Conservation (phyloP, 2,888 invertebrate genomes). For the Microctonus brassicae region DNA sequence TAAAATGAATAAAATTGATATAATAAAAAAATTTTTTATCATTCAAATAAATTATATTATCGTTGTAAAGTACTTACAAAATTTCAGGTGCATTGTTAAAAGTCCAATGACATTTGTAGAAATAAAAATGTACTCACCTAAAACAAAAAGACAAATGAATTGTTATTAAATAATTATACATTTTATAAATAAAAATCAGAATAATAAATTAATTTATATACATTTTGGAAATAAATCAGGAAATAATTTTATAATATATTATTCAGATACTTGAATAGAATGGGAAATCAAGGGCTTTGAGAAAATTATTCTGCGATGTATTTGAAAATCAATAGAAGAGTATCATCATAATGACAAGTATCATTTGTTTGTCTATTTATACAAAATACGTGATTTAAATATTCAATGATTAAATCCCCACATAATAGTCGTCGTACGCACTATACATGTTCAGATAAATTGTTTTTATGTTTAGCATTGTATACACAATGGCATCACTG, state of each 20-base stretch:
- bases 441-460: background rate
- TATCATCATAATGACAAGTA: background rate
- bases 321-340: background rate
- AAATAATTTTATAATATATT: background rate
- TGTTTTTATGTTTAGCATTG: background rate
- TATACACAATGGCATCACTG: background rate
- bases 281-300: slow-evolving; percentile 1
- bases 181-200: background rate
- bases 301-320: background rate
- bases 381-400: background rate
- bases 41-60: background rate
- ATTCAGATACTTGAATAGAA: background rate
- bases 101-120: slow-evolving; percentile 1
- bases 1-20: background rate
- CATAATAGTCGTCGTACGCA: background rate
- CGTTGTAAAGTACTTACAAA: slow-evolving; percentile 19
- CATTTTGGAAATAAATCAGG: background rate
- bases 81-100: slow-evolving; percentile 2
- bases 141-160: slow-evolving; percentile 40
- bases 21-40: background rate
- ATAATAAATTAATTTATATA: background rate
- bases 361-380: slow-evolving; percentile 8
- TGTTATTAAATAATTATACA: slow-evolving; percentile 1
- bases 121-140: slow-evolving; percentile 53
- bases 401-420: background rate